Base-by-base conservation (phyloP, 2,113 vertebrate genomes). In the Romanogobio albipinnatus region DNA sequence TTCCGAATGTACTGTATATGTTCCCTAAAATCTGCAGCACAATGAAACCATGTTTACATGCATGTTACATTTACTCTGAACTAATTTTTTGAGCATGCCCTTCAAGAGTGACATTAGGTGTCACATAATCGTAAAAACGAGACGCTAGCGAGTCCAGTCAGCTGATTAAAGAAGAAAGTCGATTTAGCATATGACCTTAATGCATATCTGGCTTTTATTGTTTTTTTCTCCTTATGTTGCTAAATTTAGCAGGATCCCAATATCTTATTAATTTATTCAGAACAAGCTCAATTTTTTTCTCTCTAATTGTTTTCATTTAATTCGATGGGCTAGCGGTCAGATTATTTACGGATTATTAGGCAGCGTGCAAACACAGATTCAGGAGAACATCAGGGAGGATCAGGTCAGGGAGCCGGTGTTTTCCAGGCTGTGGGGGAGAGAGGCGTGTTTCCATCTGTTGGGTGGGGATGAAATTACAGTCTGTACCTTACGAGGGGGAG, bases 381-480 rank as follows among this genome's bases (percentile, higher is more conserved):
- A n/a, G 64, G 39, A 45, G 49, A 83, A 62, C 29, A 78, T 71
- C 29, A 62, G 43, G 68, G 39, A 45, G 53, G 59, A 79, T 4
- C 6, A 43, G 74, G 61, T 4, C 6, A 43, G 74, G 61, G 45
- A 14, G 29, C 26, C 19, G 29, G 74, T 71, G 74, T 62, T 81
- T 47, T 87, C 24, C 29, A 61, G 43, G 56, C 64, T 78, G 59
- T 85, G 39, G 61, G 76, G 74, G 83, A 81, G 68, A 17, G 71
- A 73, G 77, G 59, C 17, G 56, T 62, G 74, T 79, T 79, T 82
- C 58, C 66, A 79, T 86, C 74, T 82, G 76, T 86, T 61, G 75
- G 81, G 76, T 76, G 81, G 81, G 56, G 79, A 84, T 85, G 82
- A 80, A 90, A 89, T 90, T 87, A 86, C 88, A 90, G 81, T 49